Base-by-base conservation (phyloP, 2,113 vertebrate genomes). In the Dicerorhinus sumatrensis region DNA sequence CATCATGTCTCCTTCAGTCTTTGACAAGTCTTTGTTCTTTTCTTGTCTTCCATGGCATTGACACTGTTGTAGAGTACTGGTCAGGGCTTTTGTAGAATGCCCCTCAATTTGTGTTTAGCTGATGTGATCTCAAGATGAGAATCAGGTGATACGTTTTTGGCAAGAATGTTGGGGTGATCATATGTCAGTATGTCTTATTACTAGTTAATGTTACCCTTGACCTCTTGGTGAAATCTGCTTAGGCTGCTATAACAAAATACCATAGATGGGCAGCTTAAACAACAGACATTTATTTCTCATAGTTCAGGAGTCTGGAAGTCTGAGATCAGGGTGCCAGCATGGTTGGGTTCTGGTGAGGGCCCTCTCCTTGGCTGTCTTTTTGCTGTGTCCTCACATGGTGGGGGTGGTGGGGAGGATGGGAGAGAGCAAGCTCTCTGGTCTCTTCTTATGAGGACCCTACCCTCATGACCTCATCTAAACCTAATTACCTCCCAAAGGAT, bases 131-230 rank as follows among this genome's bases (percentile, higher is more conserved):
- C 42, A 5, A n/a, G 48, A 3, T 56, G 1, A 8, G 51, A 18
- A 2, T 21, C 13, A 27, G 29, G 12, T 31, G 0, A 3, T 13
- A 14, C 4, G 3, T n/a, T 42, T 21, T 36, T 16, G 63, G 60
- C 56, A 31, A 62, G 62, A 46, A 17, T 0, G 2, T 29, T 3
- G 2, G 0, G 65, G 60, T 20, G n/a, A 4, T 25, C 36, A 0
- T 3, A 0, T 3, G 25, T 39, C 65, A 17, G 13, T 0, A 0
- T 14, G 65, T 17, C 62, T 85, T 51, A 5, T 46, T 46, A 0
- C 48, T 14, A 0, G 33, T 8, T 18, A 8, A 13, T 0, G 17
- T 20, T 6, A 1, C 33, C 33, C 6, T 11, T 36, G 39, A 14
- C 25, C 33, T 42, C 46, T 31, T 5, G 11, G 73, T 39, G 2